These are phyloP conservation scores for Halichoerus grypus DNA, from an alignment of 2,113 vertebrate species.

Conservation along the genomic window DNA sequence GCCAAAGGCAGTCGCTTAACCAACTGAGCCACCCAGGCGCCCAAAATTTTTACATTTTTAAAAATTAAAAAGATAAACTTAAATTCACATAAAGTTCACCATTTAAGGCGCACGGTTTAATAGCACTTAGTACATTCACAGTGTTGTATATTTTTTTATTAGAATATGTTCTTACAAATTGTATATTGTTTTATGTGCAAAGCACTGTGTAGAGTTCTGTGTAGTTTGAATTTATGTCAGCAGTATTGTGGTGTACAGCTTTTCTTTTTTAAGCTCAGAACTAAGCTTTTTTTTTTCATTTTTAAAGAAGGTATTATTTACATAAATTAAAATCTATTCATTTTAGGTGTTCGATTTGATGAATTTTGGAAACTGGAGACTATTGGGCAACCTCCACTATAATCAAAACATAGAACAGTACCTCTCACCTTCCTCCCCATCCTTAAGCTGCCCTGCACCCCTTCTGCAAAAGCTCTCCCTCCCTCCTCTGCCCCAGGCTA, in stretches of 20 bases:
- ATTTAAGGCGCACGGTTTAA: not conserved
- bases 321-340: not conserved
- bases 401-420: not conserved
- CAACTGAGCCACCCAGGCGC: too few species aligned
- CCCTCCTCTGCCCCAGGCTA: not conserved
- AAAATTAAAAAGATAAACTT: not conserved
- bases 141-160: not conserved
- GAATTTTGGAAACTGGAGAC: not conserved
- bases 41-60: not conserved
- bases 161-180: too few species aligned
- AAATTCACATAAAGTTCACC: not conserved
- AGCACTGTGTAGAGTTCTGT: not conserved
- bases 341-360: not conserved
- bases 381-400: too few species aligned
- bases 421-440: not conserved
- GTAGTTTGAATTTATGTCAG: not conserved
- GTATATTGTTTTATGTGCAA: not conserved
- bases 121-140: not conserved
- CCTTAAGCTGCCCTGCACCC: not conserved
- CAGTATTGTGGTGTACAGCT: not conserved
- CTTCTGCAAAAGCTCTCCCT: not conserved
- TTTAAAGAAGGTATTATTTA: not conserved
- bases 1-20: too few species aligned
- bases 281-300: not conserved
- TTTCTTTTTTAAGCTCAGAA: not conserved